A percentile compares a stretch with the other conserved stretches of the same genome.
These are phyloP conservation scores for Brienomyrus brachyistius DNA, from an alignment of 2,113 vertebrate species.

Conservation along the genomic window DNA sequence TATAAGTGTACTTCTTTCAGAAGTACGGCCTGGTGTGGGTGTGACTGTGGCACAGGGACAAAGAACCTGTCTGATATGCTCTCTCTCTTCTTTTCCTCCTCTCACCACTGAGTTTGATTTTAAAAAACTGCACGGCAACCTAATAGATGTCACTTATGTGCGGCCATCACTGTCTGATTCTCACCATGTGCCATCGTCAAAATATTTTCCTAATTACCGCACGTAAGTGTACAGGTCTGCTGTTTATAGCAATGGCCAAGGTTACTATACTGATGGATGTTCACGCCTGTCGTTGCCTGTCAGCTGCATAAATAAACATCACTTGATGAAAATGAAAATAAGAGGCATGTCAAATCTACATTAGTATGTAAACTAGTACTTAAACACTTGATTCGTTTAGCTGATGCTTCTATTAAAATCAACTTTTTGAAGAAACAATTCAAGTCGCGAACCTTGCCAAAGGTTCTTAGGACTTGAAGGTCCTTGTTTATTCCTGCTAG, in stretches of 20 bases:
- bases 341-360: background rate
- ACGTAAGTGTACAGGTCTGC: background rate
- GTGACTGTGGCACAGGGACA: background rate
- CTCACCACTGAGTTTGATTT: background rate
- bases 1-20: background rate
- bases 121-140: background rate
- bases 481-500: background rate
- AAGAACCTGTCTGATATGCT: background rate
- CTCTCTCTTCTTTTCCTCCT: background rate
- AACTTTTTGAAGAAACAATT: background rate
- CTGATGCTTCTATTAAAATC: background rate
- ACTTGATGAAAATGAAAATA: background rate
- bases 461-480: background rate
- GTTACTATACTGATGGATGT: background rate
- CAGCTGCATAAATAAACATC: background rate
- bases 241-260: background rate
- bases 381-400: background rate
- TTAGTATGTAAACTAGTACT: background rate
- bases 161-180: background rate
- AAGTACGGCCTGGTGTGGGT: background rate
- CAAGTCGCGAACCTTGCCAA: background rate
- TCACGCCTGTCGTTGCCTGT: background rate
- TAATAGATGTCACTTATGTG: background rate
- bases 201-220: constrained; percentile 13
- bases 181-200: background rate